Percentiles rank a stretch among this genome's conserved stretches.
Evolutionary conservation across 2,888 invertebrate species (phyloP).

Genomic region (Caenorhabditis becei): DNA sequence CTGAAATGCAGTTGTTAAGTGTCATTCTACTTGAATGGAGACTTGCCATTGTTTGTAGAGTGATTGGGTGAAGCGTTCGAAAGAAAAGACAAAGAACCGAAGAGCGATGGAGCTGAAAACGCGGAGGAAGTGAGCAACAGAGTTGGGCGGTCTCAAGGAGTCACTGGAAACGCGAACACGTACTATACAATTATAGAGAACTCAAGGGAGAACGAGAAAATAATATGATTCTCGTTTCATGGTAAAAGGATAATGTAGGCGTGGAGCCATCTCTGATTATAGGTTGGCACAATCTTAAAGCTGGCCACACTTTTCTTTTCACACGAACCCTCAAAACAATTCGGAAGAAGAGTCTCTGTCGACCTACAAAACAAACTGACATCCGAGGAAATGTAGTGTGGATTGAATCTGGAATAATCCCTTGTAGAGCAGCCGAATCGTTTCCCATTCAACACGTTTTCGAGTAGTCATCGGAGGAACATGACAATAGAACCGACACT

Average conservation of each 20-base stretch:
- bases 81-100: background rate
- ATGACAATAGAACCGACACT: too few species aligned
- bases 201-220: slow-evolving; percentile 5
- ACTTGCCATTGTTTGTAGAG: slow-evolving; percentile 30
- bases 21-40: background rate
- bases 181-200: slow-evolving; percentile 36
- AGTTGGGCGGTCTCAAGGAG: slow-evolving; percentile 49
- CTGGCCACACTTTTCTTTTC: background rate
- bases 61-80: background rate
- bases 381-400: too few species aligned
- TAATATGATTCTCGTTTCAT: slow-evolving; percentile 4
- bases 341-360: background rate
- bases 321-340: slow-evolving; percentile 7
- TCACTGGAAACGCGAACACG: slow-evolving; percentile 11
- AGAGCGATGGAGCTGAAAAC: background rate
- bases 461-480: too few species aligned
- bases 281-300: background rate
- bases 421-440: too few species aligned
- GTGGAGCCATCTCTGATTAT: background rate
- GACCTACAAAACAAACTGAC: background rate
- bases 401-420: too few species aligned
- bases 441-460: too few species aligned
- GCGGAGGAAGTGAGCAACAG: slow-evolving; percentile 14
- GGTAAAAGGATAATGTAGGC: background rate
- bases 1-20: slow-evolving; percentile 15